These are phyloP conservation scores for Coranthus polyacanthus DNA, from an alignment of 2,797 vertebrate genomes.

Conservation along the genomic window DNA sequence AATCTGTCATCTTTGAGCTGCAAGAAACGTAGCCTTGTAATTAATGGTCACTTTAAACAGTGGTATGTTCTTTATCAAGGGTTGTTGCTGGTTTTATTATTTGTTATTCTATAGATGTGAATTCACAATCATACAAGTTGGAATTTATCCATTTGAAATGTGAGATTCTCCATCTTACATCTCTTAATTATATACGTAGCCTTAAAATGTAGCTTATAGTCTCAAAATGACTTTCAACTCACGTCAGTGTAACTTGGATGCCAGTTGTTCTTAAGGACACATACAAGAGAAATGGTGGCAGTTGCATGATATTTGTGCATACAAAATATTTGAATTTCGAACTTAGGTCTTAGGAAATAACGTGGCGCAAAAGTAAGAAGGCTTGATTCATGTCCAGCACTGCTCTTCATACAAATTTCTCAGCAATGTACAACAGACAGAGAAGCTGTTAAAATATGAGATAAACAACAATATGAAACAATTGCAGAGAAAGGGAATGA, in stretches of 20 bases:
- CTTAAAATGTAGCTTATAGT: background rate
- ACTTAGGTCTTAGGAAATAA: background rate
- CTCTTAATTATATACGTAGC: background rate
- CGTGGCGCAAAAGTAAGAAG: background rate
- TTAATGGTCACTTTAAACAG: background rate
- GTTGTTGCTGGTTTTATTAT: conserved; percentile 1
- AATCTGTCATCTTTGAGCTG: too few species aligned
- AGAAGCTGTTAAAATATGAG: conserved; percentile 51
- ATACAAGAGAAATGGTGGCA: too few species aligned
- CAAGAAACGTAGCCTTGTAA: background rate
- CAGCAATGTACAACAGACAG: conserved; percentile 26
- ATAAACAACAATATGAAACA: conserved; percentile 76
- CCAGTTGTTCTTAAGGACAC: background rate
- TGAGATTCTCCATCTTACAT: conserved; percentile 2
- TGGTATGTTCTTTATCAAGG: background rate
- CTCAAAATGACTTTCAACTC: background rate
- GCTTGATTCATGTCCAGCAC: background rate
- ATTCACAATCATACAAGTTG: background rate
- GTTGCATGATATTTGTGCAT: too few species aligned
- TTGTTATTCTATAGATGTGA: background rate
- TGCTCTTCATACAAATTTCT: conserved; percentile 22
- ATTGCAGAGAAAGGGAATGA: conserved; percentile 48
- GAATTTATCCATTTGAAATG: background rate
- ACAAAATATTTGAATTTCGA: too few species aligned
- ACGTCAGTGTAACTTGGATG: background rate